Evolutionary conservation across 2,797 vertebrate genomes (phyloP).

Genomic region (Silurus lanzhouensis): DNA sequence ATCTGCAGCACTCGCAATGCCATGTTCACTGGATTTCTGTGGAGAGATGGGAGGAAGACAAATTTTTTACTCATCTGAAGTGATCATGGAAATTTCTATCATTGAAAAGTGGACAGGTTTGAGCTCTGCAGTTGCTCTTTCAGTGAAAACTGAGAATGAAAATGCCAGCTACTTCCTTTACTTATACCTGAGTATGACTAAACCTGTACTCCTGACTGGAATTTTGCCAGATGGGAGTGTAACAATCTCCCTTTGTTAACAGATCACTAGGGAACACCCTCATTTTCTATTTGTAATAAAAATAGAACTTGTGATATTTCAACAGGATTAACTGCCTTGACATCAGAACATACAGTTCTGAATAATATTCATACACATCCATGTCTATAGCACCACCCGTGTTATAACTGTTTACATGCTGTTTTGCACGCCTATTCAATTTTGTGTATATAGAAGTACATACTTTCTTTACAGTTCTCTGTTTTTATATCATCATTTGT

Average conservation of each 20-base stretch:
- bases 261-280: neutral
- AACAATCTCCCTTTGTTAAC: neutral
- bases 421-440: too few species aligned
- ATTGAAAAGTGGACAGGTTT: neutral
- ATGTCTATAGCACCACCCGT: too few species aligned
- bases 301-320: neutral
- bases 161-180: neutral
- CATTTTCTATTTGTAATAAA: neutral
- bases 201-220: neutral
- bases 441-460: too few species aligned
- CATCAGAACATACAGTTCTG: neutral
- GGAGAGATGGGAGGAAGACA: neutral
- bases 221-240: neutral
- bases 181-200: neutral
- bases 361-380: too few species aligned
- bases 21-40: constrained; percentile 41
- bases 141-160: neutral
- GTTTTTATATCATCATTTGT: too few species aligned
- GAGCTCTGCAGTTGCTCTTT: neutral
- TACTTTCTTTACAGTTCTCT: too few species aligned
- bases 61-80: neutral
- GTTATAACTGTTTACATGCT: too few species aligned
- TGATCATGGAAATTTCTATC: neutral
- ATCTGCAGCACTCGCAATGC: constrained; percentile 63
- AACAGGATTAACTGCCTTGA: neutral